Conservation (phyloP, 2,113 vertebrate species). For the Toxotes jaculatrix region DNA sequence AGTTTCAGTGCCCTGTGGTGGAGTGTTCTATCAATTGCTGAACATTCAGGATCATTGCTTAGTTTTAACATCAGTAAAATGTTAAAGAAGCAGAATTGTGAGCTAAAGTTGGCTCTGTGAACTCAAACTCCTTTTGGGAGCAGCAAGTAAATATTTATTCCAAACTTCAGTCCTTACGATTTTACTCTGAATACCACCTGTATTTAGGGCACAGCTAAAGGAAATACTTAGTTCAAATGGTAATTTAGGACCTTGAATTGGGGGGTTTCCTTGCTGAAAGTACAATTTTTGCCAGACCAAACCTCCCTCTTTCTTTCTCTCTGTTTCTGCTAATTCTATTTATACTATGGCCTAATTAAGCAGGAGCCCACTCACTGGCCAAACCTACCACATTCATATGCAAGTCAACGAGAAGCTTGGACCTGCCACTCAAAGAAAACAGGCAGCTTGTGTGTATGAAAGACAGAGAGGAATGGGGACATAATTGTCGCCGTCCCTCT, state of each 20-base stretch:
- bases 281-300: neutral
- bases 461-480: slow-evolving; percentile 3
- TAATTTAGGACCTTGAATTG: neutral
- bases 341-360: slow-evolving; percentile 66
- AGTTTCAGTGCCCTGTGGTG: neutral
- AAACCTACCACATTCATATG: slow-evolving; percentile 34
- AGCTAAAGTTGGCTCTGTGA: neutral
- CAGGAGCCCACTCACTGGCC: slow-evolving; percentile 46
- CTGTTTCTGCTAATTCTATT: slow-evolving; percentile 52
- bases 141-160: neutral
- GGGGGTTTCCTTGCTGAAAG: neutral
- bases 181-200: neutral
- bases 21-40: slow-evolving; percentile 4
- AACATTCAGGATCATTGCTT: slow-evolving; percentile 1
- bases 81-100: neutral
- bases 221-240: neutral
- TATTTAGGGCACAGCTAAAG: neutral
- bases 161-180: neutral
- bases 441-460: neutral
- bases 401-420: slow-evolving; percentile 34
- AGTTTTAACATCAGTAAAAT: neutral
- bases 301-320: neutral
- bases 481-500: neutral
- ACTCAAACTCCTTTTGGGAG: neutral
- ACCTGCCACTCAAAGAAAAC: neutral